A percentile compares a stretch with the other conserved stretches of the same genome.
Evolutionary conservation across 2,797 vertebrate species (phyloP).

Genomic region (Poliocrania exsul): DNA sequence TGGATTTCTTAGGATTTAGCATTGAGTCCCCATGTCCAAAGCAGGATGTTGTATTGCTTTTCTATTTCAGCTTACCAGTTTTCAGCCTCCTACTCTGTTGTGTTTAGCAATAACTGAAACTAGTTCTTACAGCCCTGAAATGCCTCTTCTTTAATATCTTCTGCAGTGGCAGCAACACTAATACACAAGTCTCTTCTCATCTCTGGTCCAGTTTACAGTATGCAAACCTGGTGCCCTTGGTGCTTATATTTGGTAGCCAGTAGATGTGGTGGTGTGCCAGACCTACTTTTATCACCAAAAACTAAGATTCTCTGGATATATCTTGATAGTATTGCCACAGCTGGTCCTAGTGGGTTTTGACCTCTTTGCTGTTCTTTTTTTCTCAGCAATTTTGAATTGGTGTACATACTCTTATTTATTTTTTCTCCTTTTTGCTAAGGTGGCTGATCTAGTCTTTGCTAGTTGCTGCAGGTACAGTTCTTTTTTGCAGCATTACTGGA

Average conservation of each 20-base stretch:
- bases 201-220: not conserved
- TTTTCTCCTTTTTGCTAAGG: not conserved
- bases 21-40: conserved; percentile 28
- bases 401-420: not conserved
- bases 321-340: not conserved
- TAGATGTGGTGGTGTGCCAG: not conserved
- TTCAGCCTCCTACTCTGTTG: not conserved
- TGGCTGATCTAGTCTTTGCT: not conserved
- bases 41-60: not conserved
- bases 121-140: not conserved
- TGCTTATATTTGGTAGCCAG: not conserved
- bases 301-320: not conserved
- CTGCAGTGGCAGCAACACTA: not conserved
- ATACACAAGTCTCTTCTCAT: not conserved
- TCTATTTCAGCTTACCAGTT: not conserved
- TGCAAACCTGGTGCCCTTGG: not conserved
- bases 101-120: not conserved
- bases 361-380: not conserved
- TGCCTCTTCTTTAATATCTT: not conserved
- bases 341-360: not conserved
- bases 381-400: not conserved
- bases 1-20: conserved; percentile 44
- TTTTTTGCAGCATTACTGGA: not conserved
- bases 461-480: not conserved
- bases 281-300: not conserved